Evolutionary conservation across 2,113 vertebrate species (phyloP).

Genomic region (Eulemur rufifrons): DNA sequence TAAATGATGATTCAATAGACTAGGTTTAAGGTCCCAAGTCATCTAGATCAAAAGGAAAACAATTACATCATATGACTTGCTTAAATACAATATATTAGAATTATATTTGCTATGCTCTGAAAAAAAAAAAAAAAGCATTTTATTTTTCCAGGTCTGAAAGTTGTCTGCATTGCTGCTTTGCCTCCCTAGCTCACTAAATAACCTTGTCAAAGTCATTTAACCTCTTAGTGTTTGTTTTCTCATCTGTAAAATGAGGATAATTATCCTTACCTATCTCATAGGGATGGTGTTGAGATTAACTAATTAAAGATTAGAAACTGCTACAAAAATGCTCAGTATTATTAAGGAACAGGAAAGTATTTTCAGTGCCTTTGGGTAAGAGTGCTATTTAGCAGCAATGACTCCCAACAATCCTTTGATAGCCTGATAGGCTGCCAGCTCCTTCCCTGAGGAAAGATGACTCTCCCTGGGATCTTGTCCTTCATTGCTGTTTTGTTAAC

Average conservation of each 20-base stretch:
- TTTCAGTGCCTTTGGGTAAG: conserved; percentile 67
- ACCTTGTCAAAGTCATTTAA: conserved; percentile 78
- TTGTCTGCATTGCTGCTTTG: conserved; percentile 35
- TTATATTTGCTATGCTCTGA: neutral
- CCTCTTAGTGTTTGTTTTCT: conserved; percentile 76
- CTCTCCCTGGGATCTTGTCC: conserved; percentile 25
- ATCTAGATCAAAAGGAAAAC: conserved; percentile 60
- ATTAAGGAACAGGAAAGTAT: conserved; percentile 67
- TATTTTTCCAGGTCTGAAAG: conserved; percentile 46
- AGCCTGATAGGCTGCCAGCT: conserved; percentile 8
- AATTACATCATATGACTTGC: conserved; percentile 8
- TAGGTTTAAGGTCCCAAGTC: neutral
- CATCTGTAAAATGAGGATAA: conserved; percentile 78
- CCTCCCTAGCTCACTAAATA: conserved; percentile 60
- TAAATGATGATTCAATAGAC: conserved; percentile 45
- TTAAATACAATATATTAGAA: conserved; percentile 24
- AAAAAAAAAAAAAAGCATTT: conserved; percentile 54
- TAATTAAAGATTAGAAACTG: conserved; percentile 78
- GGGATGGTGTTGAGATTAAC: conserved; percentile 71
- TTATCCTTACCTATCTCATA: conserved; percentile 77
- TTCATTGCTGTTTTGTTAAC: conserved; percentile 42
- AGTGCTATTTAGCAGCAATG: conserved; percentile 46
- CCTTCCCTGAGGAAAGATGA: conserved; percentile 47
- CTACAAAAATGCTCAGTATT: conserved; percentile 63
- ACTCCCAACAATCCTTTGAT: conserved; percentile 51